phyloP scores from a whole-genome alignment of 2,113 vertebrate species.

The Porphyrio hochstetteri region DNA sequence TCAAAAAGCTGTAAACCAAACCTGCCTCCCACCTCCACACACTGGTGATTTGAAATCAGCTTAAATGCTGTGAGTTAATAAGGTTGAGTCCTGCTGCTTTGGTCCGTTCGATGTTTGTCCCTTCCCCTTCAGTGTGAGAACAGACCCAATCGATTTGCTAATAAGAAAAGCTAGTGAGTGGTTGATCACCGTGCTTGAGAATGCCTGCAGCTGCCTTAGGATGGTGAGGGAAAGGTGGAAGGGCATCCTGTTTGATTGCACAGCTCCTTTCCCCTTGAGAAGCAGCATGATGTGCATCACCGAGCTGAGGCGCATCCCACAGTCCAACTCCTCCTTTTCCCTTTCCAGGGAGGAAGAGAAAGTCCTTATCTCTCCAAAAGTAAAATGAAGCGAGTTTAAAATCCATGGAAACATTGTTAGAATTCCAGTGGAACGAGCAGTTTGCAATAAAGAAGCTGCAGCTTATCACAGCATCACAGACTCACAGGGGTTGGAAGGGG shows the following conservation, averaged over 20 bases:
- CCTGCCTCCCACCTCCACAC: neutral
- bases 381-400: neutral
- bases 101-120: neutral
- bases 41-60: neutral
- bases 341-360: neutral
- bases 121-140: neutral
- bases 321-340: fast-evolving
- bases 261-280: neutral
- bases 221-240: neutral
- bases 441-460: neutral
- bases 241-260: neutral
- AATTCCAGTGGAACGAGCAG: neutral
- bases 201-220: neutral
- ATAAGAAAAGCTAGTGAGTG: neutral
- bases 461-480: no score
- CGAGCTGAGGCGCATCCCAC: neutral
- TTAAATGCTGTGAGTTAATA: neutral
- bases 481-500: no score
- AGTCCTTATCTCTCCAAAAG: neutral
- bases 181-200: neutral
- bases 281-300: neutral
- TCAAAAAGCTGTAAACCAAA: neutral
- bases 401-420: neutral
- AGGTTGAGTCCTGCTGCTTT: neutral
- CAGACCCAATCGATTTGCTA: neutral